phyloP scores from a whole-genome alignment of 2,113 vertebrate genomes.

The Oreochromis niloticus region DNA sequence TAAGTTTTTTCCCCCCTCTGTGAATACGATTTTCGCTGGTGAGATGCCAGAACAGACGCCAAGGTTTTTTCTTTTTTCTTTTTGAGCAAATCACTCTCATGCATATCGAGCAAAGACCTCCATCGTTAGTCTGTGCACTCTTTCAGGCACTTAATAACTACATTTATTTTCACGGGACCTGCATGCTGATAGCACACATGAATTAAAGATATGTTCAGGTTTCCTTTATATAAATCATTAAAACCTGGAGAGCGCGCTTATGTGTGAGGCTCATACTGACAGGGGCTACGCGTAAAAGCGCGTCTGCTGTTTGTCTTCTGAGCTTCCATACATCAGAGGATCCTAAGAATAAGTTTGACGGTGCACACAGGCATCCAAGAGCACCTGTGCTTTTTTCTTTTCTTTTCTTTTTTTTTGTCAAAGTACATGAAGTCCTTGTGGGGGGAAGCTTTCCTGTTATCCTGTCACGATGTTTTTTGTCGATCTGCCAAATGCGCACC shows the following conservation, averaged over 20 bases:
- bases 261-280: not conserved
- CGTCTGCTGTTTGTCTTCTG: not conserved
- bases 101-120: not conserved
- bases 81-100: conserved; percentile 11
- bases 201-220: not conserved
- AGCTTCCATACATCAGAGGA: not conserved
- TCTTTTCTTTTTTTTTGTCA: not conserved
- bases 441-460: not conserved
- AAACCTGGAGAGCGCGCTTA: not conserved
- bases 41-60: conserved; percentile 32
- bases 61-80: not conserved
- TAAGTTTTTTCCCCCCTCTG: not conserved
- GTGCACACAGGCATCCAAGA: not conserved
- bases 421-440: conserved; percentile 17
- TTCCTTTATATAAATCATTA: not conserved
- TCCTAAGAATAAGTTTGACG: not conserved
- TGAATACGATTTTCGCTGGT: conserved; percentile 29
- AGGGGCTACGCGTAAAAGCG: not conserved
- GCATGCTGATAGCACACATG: not conserved
- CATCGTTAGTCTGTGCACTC: not conserved
- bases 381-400: not conserved
- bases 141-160: not conserved
- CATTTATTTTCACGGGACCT: not conserved
- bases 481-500: conserved; percentile 39
- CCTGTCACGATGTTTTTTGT: conserved; percentile 10